Base-by-base conservation (phyloP, 2,888 invertebrate species). In the Drosophila colorata region DNA sequence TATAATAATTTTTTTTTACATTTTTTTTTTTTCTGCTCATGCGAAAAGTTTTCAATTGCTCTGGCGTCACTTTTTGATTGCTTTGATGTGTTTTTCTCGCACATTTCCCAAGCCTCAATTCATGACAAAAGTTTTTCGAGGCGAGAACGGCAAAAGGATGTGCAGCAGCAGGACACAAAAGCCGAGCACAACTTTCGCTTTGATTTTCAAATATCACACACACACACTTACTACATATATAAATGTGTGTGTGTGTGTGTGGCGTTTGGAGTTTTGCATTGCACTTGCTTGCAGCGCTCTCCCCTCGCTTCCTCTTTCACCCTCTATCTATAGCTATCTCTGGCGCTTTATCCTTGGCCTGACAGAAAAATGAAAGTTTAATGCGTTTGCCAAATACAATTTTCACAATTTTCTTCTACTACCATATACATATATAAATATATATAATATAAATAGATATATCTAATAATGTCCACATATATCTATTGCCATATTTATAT, bases 321-420 rank as follows among this genome's bases (percentile, higher is more conserved):
- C 8, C 18, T 11, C 0, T 7, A 5, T 14, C 16, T 23, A 3
- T 16, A 43, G n/a, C 44, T 57, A 18, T 52, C 31, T 51, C 9
- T 18, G 61, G 20, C 41, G 52, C 20, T 40, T 66, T 80, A 74
- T 77, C 72, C 69, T 82, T 81, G 87, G 73, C 75, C 69, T 73
- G 78, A 80, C 71, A 76, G 77, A 90, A 89, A 90, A 90, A 87
- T 90, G 89, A 90, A 90, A 90, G 90, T 90, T 90, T 89, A 89
- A 90, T 90, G 87, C 89, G 87, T 89, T 90, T 89, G 85, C 84
- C 90, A 90, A 90, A 90, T 85, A 86, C 76, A 85, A 90, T 88
- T 89, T 88, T 78, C 77, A 53, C 75, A 79, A 74, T 74, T 78
- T 78, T 71, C 61, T 69, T 60, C 40, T 6, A 33, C n/a, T 35